Base-by-base conservation (phyloP, 2,113 vertebrate species). In the Penelope pileata region DNA sequence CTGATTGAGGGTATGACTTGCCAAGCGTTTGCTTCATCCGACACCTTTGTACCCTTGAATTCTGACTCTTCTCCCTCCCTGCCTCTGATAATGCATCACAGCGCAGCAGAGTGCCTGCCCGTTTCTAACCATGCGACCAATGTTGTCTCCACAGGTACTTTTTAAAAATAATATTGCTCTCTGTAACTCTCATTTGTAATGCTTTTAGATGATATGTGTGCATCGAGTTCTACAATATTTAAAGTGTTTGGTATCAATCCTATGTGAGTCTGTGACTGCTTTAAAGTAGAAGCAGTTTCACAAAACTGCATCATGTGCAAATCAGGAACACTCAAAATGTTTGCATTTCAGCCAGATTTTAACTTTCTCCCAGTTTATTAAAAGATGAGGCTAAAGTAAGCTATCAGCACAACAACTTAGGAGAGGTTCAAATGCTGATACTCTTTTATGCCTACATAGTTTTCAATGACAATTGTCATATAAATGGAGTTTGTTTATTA, bases 81-180 rank as follows among this genome's bases (percentile, higher is more conserved):
- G 93, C 99, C 99, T 77, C 98, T 99, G 97, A 99, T 99, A 92
- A 99, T 99, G 99, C 99, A 99, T 85, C 99, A 99, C 93, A 98
- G 98, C 53, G 89, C 98, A 3, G 97, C 98, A 7, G 99, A 99
- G 95, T 99, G 99, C 90, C 98, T 99, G 63, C 98, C 99, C 2
- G 97, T 98, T 97, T 98, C 98, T 92, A 99, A 98, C 95, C 99
- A 99, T 36, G 93, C 98, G 81, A 98, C 98, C 98, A 99, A 98
- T 96, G 99, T 99, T 98, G 98, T 99, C 63, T 98, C 99, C 78
- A 97, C 99, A 99, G 99, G 99, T 99, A 99, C 95, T 53, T 93
- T 94, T 96, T 67, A 63, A 70, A 78, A 76, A 59, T 86, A 92
- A 54, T 93, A 62, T 90, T 79, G 26, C 47, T 96, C 62, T 91